These are phyloP conservation scores for Esox lucius DNA, from an alignment of 2,797 vertebrate species.

Conservation along the genomic window DNA sequence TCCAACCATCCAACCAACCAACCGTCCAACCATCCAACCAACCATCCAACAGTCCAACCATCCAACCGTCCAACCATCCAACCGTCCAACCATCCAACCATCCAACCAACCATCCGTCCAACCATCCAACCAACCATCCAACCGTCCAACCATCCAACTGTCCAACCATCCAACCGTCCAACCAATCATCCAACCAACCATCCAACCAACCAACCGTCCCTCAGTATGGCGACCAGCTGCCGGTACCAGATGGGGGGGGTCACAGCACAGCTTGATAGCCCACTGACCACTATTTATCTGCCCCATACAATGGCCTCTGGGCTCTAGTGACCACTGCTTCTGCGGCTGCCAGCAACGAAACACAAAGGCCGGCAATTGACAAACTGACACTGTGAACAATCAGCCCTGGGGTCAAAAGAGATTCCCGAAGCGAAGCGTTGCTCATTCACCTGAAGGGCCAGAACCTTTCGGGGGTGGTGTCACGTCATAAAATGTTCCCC, in stretches of 20 bases:
- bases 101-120: no score
- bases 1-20: no score
- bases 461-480: background rate
- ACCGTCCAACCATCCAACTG: no score
- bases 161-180: background rate
- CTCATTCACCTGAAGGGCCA: constrained; percentile 64
- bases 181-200: constrained; percentile 27
- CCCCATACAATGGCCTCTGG: constrained; percentile 45
- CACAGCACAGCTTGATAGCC: constrained; percentile 43
- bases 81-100: no score
- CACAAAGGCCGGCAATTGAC: constrained; percentile 52
- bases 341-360: constrained; percentile 41
- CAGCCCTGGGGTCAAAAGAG: constrained; percentile 47
- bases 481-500: constrained; percentile 65
- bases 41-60: no score
- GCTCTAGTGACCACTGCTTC: constrained; percentile 29
- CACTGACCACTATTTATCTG: constrained; percentile 52
- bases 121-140: no score
- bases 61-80: no score
- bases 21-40: no score
- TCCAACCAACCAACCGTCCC: constrained; percentile 30
- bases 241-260: constrained; percentile 74
- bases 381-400: constrained; percentile 55
- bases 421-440: constrained; percentile 18
- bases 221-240: constrained; percentile 71